Conservation (phyloP, 2,888 invertebrate species). For the Mamestra brassicae region DNA sequence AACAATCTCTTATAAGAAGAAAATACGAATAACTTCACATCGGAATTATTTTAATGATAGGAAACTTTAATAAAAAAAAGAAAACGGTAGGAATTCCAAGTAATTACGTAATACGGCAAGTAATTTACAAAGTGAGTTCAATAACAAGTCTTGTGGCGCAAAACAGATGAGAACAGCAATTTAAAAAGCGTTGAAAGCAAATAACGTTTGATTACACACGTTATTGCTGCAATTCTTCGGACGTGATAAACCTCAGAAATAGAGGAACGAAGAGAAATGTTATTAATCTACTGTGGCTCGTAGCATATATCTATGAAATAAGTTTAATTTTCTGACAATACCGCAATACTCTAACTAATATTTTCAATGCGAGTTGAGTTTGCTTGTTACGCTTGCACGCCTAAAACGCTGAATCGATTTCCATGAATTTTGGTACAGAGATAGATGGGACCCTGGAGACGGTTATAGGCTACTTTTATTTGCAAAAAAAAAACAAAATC, state of each 20-base stretch:
- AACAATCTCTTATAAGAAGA: background rate
- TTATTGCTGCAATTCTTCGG: constrained; percentile 63
- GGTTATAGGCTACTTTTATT: no score
- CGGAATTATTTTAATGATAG: constrained; percentile 9
- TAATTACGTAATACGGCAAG: constrained; percentile 50
- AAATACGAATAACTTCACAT: constrained; percentile 7
- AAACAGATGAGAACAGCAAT: constrained; percentile 52
- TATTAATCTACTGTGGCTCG: constrained; percentile 23
- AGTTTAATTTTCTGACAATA: background rate
- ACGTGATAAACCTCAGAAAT: constrained; percentile 69
- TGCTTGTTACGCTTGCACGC: no score
- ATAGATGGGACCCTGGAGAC: no score
- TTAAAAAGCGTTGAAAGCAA: constrained; percentile 57
- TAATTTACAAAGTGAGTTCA: constrained; percentile 52
- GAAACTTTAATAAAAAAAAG: constrained; percentile 17
- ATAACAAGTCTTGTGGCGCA: constrained; percentile 46
- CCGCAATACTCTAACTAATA: background rate
- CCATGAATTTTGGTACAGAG: no score
- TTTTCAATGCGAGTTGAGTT: no score
- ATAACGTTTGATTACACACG: constrained; percentile 56
- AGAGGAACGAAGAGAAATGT: constrained; percentile 34
- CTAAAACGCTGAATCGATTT: no score
- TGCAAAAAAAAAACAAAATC: no score
- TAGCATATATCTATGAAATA: background rate
- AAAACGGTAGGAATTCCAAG: constrained; percentile 32